These are phyloP conservation scores for Stenodema calcarata DNA, from an alignment of 2,888 invertebrate genomes.

Conservation along the genomic window DNA sequence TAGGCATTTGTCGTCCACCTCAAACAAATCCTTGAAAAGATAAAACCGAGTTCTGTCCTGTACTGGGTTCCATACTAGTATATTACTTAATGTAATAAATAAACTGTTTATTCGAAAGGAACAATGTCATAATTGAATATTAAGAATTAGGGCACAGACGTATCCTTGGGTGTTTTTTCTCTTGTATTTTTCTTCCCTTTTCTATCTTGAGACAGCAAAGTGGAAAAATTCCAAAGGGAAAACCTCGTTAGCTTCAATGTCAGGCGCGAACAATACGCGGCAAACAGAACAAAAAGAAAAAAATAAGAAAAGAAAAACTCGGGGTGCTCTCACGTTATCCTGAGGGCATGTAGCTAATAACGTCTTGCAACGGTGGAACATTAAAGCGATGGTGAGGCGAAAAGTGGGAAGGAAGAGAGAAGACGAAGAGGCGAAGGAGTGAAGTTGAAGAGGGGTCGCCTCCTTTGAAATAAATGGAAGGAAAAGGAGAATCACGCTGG, in stretches of 20 bases:
- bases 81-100: no score
- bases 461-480: conserved; percentile 33
- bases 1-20: no score
- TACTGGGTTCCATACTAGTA: no score
- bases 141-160: background rate
- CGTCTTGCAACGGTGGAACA: conserved; percentile 28
- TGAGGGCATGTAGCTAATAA: conserved; percentile 43
- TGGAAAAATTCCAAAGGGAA: conserved; percentile 10
- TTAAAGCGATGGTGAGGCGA: conserved; percentile 3
- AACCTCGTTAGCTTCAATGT: conserved; percentile 30
- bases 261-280: conserved; percentile 21
- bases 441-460: background rate
- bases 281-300: conserved; percentile 27
- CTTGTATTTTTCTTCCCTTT: background rate
- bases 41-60: no score
- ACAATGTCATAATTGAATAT: background rate
- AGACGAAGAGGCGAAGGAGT: background rate
- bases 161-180: background rate
- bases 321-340: conserved; percentile 29
- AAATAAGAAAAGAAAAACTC: background rate
- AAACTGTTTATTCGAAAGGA: no score
- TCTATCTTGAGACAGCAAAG: background rate
- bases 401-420: background rate
- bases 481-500: conserved; percentile 12
- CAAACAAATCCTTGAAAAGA: no score